Evolutionary conservation across 2,113 vertebrate genomes (phyloP).

Genomic region (Castor canadensis): DNA sequence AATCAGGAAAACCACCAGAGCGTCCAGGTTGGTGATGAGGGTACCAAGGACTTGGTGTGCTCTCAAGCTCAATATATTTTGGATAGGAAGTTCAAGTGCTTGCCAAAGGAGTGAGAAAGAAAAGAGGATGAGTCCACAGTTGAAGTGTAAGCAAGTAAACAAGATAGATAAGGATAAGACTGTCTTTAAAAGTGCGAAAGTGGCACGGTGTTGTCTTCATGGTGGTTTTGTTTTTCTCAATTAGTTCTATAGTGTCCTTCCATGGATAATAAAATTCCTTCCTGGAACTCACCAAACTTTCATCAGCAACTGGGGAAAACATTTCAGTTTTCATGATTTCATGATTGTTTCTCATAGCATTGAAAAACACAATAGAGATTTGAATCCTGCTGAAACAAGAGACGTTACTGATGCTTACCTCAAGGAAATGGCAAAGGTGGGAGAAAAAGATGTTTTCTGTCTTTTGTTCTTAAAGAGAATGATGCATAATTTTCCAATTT

Average conservation of each 20-base stretch:
- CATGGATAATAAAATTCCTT: conserved; percentile 82
- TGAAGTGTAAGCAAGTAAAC: not conserved
- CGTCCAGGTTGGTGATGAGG: not conserved
- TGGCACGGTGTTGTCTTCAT: not conserved
- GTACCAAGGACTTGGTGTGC: not conserved
- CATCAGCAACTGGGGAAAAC: not conserved
- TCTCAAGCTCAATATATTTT: not conserved
- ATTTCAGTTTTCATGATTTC: too few relatives aligned
- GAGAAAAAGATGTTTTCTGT: not conserved
- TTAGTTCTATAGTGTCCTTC: conserved; percentile 84
- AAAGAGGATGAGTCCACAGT: not conserved
- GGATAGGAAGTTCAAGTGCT: not conserved
- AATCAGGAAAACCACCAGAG: not conserved
- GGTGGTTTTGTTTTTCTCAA: conserved; percentile 7
- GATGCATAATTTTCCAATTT: not conserved
- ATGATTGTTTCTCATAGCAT: conserved; percentile 76
- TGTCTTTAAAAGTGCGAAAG: not conserved
- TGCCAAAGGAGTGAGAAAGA: not conserved
- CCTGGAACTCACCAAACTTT: conserved; percentile 87
- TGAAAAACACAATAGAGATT: conserved; percentile 83
- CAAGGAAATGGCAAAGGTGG: conserved; percentile 87
- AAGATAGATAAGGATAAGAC: not conserved
- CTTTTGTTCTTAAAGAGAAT: not conserved
- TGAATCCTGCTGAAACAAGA: conserved; percentile 83
- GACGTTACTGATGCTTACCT: conserved; percentile 91